Conservation (phyloP, 1,140 invertebrate genomes). For the Drosophila gunungcola region DNA sequence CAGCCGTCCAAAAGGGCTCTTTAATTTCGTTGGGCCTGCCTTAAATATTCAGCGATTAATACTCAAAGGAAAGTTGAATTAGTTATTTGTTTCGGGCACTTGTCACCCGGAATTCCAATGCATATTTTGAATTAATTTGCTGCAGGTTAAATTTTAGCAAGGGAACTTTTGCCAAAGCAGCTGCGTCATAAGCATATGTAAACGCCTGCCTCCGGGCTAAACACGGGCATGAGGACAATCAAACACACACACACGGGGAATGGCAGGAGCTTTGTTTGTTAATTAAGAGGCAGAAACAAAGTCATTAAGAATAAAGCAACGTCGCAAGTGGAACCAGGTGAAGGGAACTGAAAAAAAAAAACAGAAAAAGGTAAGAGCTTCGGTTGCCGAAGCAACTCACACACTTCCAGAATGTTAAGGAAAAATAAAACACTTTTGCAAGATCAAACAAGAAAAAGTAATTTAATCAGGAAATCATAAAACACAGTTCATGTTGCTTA, state of each 20-base stretch:
- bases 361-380: background rate
- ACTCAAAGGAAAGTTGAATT: conserved; percentile 14
- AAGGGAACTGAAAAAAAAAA: conserved; percentile 22
- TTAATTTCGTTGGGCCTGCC: background rate
- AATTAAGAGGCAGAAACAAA: conserved; percentile 80
- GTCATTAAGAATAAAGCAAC: conserved; percentile 69
- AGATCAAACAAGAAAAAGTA: background rate
- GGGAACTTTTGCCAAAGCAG: conserved; percentile 9
- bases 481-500: no score
- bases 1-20: conserved; percentile 9
- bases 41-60: conserved; percentile 33
- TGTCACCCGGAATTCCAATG: conserved; percentile 9
- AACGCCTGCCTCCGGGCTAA: conserved; percentile 39
- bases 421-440: background rate
- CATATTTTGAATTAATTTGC: conserved; percentile 46
- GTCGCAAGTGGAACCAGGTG: conserved; percentile 28
- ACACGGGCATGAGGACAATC: conserved; percentile 58
- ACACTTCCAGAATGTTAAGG: background rate
- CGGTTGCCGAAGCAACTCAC: background rate
- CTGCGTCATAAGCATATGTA: conserved; percentile 46
- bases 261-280: conserved; percentile 67
- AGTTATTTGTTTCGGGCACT: conserved; percentile 22
- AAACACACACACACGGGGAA: conserved; percentile 35
- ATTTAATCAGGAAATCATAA: background rate
- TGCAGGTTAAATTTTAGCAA: conserved; percentile 21